Percentiles rank a stretch among this genome's conserved stretches.
Evolutionary conservation across 1,140 invertebrate genomes (phyloP).

Genomic region (Chlorops oryzae): DNA sequence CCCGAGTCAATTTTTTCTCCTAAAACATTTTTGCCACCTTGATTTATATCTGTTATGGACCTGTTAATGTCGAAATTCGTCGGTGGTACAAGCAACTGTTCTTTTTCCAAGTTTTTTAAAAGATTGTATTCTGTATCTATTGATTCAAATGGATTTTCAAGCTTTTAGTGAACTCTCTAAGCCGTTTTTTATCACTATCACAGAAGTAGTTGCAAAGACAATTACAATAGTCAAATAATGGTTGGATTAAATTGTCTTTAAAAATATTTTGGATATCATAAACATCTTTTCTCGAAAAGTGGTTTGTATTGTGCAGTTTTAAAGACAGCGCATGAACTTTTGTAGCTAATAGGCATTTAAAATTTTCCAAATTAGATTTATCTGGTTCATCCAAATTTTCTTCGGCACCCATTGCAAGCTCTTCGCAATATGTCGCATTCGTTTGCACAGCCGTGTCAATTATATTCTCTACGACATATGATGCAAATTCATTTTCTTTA

Average conservation of each 20-base stretch:
- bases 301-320: slow-evolving; percentile 16
- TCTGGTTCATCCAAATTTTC: no score
- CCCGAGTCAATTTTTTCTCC: slow-evolving; percentile 12
- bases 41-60: slow-evolving; percentile 4
- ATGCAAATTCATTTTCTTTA: no score
- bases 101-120: slow-evolving; percentile 9
- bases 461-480: no score
- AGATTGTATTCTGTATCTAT: slow-evolving; percentile 14
- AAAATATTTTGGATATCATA: slow-evolving; percentile 9
- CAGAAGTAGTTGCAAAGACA: background rate
- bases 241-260: slow-evolving; percentile 7
- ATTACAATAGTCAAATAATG: background rate
- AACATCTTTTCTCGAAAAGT: slow-evolving; percentile 19
- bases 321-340: background rate
- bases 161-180: background rate
- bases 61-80: slow-evolving; percentile 15
- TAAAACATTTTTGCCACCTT: slow-evolving; percentile 9
- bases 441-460: no score
- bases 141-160: slow-evolving; percentile 14
- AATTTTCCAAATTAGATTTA: no score
- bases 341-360: no score
- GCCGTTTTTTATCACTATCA: slow-evolving; percentile 3
- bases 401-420: no score
- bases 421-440: no score
- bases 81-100: slow-evolving; percentile 4